Percentiles rank a stretch among this genome's conserved stretches.
Evolutionary conservation across 1,140 invertebrate species (phyloP).

Genomic region (Drosophila santomea): DNA sequence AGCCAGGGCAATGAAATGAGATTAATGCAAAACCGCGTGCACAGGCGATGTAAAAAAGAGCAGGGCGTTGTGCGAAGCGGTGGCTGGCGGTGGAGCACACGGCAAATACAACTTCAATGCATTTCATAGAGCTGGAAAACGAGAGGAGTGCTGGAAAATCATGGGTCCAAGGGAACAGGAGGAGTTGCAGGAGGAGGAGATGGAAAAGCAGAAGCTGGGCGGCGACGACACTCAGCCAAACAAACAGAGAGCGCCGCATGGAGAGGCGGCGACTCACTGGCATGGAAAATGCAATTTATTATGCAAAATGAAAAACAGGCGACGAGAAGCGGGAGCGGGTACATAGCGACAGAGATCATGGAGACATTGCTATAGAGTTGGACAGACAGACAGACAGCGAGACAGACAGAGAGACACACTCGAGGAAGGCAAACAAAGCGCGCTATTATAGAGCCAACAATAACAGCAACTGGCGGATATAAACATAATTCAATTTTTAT

Average conservation of each 20-base stretch:
- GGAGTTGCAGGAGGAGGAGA: not conserved
- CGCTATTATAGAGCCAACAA: constrained; percentile 77
- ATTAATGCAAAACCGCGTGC: constrained; percentile 76
- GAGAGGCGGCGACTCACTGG: constrained; percentile 62
- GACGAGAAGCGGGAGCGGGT: constrained; percentile 6
- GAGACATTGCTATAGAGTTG: constrained; percentile 48
- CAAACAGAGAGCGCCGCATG: constrained; percentile 39
- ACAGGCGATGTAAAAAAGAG: constrained; percentile 64
- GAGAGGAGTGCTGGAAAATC: not conserved
- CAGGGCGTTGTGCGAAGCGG: constrained; percentile 37
- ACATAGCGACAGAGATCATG: constrained; percentile 49
- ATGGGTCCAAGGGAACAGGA: not conserved
- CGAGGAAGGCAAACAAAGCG: constrained; percentile 58
- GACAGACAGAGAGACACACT: constrained; percentile 15
- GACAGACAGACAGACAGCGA: constrained; percentile 14
- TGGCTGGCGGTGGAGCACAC: constrained; percentile 34
- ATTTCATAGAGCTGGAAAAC: not conserved
- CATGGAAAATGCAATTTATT: constrained; percentile 84
- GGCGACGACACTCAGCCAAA: constrained; percentile 49
- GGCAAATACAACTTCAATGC: constrained; percentile 57
- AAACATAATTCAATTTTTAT: constrained; percentile 83
- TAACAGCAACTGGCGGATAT: constrained; percentile 77
- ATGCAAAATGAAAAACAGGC: constrained; percentile 80
- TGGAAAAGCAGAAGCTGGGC: constrained; percentile 16
- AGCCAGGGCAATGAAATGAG: constrained; percentile 74